Conservation (phyloP, 2,113 vertebrate genomes). For the Eurypyga helias region DNA sequence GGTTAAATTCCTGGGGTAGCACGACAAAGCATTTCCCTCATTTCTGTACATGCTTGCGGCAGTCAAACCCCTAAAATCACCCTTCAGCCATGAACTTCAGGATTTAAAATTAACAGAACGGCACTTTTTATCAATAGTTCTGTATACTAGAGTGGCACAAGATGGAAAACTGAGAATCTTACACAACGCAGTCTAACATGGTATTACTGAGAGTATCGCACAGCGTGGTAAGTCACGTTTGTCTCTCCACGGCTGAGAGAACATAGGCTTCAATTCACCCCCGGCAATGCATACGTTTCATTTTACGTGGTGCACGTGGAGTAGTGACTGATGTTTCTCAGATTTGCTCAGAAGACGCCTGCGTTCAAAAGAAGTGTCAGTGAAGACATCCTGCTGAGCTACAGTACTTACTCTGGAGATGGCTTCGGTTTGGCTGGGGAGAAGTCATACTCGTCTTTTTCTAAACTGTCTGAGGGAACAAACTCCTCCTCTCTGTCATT, state of each 20-base stretch:
- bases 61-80: not conserved
- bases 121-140: not conserved
- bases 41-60: not conserved
- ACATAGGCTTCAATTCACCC: not conserved
- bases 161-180: not conserved
- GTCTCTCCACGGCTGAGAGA: not conserved
- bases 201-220: not conserved
- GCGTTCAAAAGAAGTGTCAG: not conserved
- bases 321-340: not conserved
- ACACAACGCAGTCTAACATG: not conserved
- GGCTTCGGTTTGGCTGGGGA: conserved; percentile 81
- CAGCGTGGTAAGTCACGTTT: not conserved
- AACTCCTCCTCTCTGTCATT: conserved; percentile 88
- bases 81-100: not conserved
- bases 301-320: not conserved
- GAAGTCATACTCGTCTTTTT: conserved; percentile 86
- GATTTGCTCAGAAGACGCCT: not conserved
- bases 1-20: not conserved
- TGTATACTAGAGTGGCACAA: not conserved
- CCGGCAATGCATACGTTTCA: not conserved
- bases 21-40: not conserved
- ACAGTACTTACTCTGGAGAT: conserved; percentile 77
- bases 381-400: not conserved
- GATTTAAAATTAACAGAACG: not conserved
- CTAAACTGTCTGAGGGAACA: conserved; percentile 76